Evolutionary conservation across 2,797 vertebrate species (phyloP).

Genomic region (Chrysocyon brachyurus): DNA sequence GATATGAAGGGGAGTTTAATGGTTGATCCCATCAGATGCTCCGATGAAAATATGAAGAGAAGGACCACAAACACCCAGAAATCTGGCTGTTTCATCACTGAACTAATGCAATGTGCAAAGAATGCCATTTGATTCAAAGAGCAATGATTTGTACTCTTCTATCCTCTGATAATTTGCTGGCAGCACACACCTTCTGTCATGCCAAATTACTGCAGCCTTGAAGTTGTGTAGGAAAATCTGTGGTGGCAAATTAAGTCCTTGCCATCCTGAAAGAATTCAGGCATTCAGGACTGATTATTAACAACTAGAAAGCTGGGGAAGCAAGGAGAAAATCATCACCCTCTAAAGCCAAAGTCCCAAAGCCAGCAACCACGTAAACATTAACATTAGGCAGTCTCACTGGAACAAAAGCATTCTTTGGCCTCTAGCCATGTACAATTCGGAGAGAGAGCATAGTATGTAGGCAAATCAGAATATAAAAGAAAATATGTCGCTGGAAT

Average conservation of each 20-base stretch:
- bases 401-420: slow-evolving; percentile 60
- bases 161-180: slow-evolving; percentile 75
- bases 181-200: slow-evolving; percentile 75
- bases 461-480: slow-evolving; percentile 33
- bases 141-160: slow-evolving; percentile 63
- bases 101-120: slow-evolving; percentile 55
- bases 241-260: slow-evolving; percentile 73
- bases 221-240: slow-evolving; percentile 68
- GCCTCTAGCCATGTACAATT: background rate
- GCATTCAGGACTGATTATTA: slow-evolving; percentile 73
- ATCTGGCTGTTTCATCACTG: slow-evolving; percentile 43
- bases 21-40: background rate
- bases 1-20: background rate
- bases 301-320: slow-evolving; percentile 63
- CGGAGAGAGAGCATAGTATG: background rate
- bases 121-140: slow-evolving; percentile 78
- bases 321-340: slow-evolving; percentile 66
- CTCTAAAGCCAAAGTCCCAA: slow-evolving; percentile 72
- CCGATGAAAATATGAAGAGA: background rate
- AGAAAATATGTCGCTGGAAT: background rate
- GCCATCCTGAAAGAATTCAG: slow-evolving; percentile 74
- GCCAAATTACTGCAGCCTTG: slow-evolving; percentile 74
- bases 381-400: background rate
- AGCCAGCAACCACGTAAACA: slow-evolving; percentile 78
- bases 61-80: slow-evolving; percentile 7